Percentiles rank a stretch among this genome's conserved stretches.
These are phyloP conservation scores for Epizoanthus stellaris DNA, from an alignment of 92 coral and sea anemone genomes.

Conservation along the genomic window DNA sequence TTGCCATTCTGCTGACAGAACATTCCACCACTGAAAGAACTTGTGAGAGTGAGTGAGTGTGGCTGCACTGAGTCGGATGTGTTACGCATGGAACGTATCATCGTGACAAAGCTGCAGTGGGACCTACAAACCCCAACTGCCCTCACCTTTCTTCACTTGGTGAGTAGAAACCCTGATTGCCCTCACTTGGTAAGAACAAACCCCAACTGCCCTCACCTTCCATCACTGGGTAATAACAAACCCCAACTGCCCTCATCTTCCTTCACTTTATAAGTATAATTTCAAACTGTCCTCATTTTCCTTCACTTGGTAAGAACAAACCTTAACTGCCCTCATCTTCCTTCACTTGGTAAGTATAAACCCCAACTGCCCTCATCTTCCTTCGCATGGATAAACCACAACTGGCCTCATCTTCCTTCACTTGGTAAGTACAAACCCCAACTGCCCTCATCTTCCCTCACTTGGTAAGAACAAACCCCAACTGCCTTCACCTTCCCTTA, in stretches of 20 bases:
- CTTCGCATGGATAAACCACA: conserved; percentile 67
- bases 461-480: conserved; percentile 39
- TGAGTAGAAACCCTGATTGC: conserved; percentile 57
- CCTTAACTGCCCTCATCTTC: too few species aligned
- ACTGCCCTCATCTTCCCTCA: not conserved
- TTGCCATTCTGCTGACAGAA: conserved; percentile 48
- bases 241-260: not conserved
- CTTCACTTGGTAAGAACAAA: too few species aligned
- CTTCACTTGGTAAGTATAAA: conserved; percentile 73
- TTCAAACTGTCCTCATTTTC: conserved; percentile 59
- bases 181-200: not conserved
- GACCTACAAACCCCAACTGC: conserved; percentile 87
- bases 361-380: conserved; percentile 84
- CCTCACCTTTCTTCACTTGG: conserved; percentile 88
- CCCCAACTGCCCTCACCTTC: conserved; percentile 58
- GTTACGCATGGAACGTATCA: conserved; percentile 96
- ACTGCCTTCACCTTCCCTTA: conserved; percentile 90
- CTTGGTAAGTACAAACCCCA: not conserved
- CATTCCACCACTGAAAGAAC: conserved; percentile 91
- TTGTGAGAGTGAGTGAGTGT: conserved; percentile 93
- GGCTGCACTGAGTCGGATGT: conserved; percentile 94
- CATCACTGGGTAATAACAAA: not conserved
- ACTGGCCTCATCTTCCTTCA: not conserved
- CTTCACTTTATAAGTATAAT: conserved; percentile 28
- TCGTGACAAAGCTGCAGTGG: conserved; percentile 93